Conservation (phyloP, 2,113 vertebrate species). For the Bos taurus region ARS-UCD2.0 NC_037329.1:78699001-78699500, state of each 20-base stretch:
- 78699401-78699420: not conserved
- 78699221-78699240: constrained; percentile 43
- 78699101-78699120: not conserved
- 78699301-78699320: constrained; percentile 47
- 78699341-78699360: constrained; percentile 31
- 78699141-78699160: constrained; percentile 34
- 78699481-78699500: not conserved
- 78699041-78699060: constrained; percentile 19
- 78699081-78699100: constrained; percentile 36
- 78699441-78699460: not conserved
- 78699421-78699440: not conserved
- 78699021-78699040: constrained; percentile 25
- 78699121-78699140: not conserved
- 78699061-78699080: constrained; percentile 52
- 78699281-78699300: constrained; percentile 45
- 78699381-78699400: not conserved
- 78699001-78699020: not conserved
- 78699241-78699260: not conserved
- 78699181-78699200: constrained; percentile 58
- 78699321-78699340: constrained; percentile 34
- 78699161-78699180: not conserved
- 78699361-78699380: not conserved
- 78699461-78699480: not conserved
- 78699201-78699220: constrained; percentile 46
- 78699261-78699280: constrained; percentile 44